Evolutionary conservation across 64 coral and sea anemone genomes (phyloP).

Genomic region (Pocillopora verrucosa): DNA sequence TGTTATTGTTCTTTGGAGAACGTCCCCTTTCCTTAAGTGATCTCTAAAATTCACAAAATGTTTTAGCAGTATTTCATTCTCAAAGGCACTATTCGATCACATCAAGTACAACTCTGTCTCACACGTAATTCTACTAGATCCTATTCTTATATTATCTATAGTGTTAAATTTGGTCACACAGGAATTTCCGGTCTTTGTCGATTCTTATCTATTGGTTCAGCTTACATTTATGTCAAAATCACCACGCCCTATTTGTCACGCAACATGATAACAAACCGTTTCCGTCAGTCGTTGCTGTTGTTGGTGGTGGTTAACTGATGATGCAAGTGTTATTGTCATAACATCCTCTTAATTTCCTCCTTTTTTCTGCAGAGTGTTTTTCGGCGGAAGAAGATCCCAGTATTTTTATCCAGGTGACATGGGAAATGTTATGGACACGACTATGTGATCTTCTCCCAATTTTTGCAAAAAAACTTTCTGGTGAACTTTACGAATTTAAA

Average conservation of each 20-base stretch:
- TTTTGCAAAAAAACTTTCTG: constrained; percentile 29
- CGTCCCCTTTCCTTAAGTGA: neutral
- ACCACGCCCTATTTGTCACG: neutral
- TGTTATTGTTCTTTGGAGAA: neutral
- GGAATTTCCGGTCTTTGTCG: neutral
- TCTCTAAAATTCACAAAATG: constrained; percentile 5
- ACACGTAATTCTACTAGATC: constrained; percentile 6
- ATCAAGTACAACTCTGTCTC: neutral
- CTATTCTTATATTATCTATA: neutral
- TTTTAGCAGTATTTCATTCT: constrained; percentile 5
- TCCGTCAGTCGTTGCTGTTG: neutral
- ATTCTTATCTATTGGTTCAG: no score
- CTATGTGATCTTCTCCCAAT: constrained; percentile 27
- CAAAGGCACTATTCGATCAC: constrained; percentile 1
- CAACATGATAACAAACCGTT: neutral
- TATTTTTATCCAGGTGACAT: constrained; percentile 27
- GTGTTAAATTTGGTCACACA: neutral
- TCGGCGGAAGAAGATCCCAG: neutral
- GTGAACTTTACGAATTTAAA: constrained; percentile 21
- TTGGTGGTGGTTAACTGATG: neutral
- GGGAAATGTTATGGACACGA: constrained; percentile 39
- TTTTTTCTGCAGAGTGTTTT: neutral
- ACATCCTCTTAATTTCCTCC: no score
- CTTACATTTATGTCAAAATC: no score
- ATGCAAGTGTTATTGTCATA: neutral